These are phyloP conservation scores for Galeopsomyia nigrocyanea DNA, from an alignment of 2,888 invertebrate genomes.

Conservation along the genomic window DNA sequence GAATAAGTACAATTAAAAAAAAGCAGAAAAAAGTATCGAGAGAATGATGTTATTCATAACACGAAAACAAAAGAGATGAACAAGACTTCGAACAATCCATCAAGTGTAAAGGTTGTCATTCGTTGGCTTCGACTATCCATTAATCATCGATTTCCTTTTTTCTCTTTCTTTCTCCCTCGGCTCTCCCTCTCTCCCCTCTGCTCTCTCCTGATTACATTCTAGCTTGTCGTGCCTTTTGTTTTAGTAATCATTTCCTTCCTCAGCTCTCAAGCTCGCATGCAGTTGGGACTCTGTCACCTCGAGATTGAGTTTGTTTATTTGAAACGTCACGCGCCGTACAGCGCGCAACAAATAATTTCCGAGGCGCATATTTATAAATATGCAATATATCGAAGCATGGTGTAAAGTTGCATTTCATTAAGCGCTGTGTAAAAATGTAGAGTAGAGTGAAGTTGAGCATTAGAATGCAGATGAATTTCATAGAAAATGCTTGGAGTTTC, in stretches of 20 bases:
- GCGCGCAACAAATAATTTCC: too few relatives aligned
- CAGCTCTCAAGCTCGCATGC: too few relatives aligned
- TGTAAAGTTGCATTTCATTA: too few relatives aligned
- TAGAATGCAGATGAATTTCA: too few relatives aligned
- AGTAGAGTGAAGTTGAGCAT: too few relatives aligned
- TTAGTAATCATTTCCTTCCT: constrained; percentile 45
- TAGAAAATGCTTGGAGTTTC: too few relatives aligned
- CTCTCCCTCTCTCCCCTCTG: constrained; percentile 5
- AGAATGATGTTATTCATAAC: constrained; percentile 35
- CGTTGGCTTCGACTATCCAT: constrained; percentile 45
- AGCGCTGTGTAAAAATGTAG: too few relatives aligned
- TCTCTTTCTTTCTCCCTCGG: neutral
- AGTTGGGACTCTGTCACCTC: constrained; percentile 41
- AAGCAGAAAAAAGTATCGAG: neutral
- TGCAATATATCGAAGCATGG: too few relatives aligned
- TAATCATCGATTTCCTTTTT: constrained; percentile 47
- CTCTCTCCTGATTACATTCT: constrained; percentile 26
- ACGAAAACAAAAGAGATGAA: constrained; percentile 37
- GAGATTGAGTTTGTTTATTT: neutral
- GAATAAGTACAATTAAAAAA: constrained; percentile 18
- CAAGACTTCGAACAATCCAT: constrained; percentile 33
- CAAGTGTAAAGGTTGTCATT: constrained; percentile 46
- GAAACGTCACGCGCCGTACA: too few relatives aligned
- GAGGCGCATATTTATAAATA: too few relatives aligned
- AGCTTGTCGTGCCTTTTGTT: constrained; percentile 37